Evolutionary conservation across 2,113 vertebrate species (phyloP).

Genomic region (Electrona antarctica): DNA sequence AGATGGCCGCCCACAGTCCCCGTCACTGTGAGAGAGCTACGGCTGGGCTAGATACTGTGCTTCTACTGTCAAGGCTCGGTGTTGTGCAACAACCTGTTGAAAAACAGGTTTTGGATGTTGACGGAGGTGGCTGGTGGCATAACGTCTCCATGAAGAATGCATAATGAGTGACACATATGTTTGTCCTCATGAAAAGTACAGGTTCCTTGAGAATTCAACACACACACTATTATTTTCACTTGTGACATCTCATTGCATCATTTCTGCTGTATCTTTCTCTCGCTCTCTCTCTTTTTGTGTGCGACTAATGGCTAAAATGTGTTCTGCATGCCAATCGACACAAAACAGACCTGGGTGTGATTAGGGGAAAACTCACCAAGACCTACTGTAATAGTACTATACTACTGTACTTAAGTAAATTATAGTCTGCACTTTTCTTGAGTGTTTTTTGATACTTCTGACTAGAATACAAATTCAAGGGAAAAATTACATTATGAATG

Average conservation of each 20-base stretch:
- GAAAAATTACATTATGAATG: no score
- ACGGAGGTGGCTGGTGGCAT: slow-evolving; percentile 18
- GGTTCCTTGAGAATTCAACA: slow-evolving; percentile 8
- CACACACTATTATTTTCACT: neutral
- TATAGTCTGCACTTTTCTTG: no score
- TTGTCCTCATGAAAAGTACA: slow-evolving; percentile 45
- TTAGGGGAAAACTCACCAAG: slow-evolving; percentile 23
- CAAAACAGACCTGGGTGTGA: neutral
- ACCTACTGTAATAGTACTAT: neutral
- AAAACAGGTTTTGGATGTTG: slow-evolving; percentile 68
- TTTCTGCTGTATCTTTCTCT: neutral
- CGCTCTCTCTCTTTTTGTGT: slow-evolving; percentile 1
- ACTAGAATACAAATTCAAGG: no score
- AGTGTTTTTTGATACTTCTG: no score
- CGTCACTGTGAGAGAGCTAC: neutral
- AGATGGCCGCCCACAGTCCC: no score
- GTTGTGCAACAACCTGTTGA: slow-evolving; percentile 55
- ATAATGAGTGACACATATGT: slow-evolving; percentile 36
- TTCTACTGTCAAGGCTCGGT: slow-evolving; percentile 25
- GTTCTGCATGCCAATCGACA: slow-evolving; percentile 7
- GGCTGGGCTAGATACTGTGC: slow-evolving; percentile 15
- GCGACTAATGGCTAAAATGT: slow-evolving; percentile 9
- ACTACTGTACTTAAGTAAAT: no score
- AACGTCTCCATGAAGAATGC: slow-evolving; percentile 52
- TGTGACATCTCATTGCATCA: no score